These are phyloP conservation scores for Penaeus indicus DNA, from an alignment of 1,140 invertebrate species.

Conservation along the genomic window DNA sequence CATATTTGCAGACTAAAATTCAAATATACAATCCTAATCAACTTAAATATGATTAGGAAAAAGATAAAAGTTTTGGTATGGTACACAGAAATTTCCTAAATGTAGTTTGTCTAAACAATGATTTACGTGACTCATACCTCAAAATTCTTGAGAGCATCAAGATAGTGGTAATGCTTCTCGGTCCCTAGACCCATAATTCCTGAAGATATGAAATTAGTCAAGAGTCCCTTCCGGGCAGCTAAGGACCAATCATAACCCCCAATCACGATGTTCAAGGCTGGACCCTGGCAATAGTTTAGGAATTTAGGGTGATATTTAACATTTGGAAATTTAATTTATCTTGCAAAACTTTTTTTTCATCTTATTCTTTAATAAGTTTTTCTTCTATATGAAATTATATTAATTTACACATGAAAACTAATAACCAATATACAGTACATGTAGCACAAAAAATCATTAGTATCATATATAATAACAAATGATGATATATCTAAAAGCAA, in stretches of 20 bases:
- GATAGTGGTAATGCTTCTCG: constrained; percentile 80
- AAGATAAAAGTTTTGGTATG: not conserved
- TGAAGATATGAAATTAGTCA: constrained; percentile 75
- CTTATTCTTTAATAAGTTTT: too few species aligned
- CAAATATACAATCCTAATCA: too few species aligned
- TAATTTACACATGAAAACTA: constrained; percentile 42
- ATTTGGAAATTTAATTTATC: too few species aligned
- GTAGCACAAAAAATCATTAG: not conserved
- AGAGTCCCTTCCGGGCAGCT: constrained; percentile 76
- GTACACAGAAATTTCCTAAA: not conserved
- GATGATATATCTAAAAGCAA: not conserved
- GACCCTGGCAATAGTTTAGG: constrained; percentile 66
- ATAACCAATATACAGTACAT: not conserved
- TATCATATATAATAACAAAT: not conserved
- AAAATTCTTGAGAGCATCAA: constrained; percentile 78
- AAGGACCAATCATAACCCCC: constrained; percentile 81
- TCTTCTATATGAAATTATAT: too few species aligned
- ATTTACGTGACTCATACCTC: constrained; percentile 73
- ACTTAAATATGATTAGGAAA: not conserved
- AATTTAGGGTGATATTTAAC: not conserved
- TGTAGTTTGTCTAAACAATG: not conserved
- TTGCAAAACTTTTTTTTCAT: too few species aligned
- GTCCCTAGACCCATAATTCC: constrained; percentile 82
- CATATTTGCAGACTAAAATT: too few species aligned
- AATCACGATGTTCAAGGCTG: constrained; percentile 71